Base-by-base conservation (phyloP, 2,888 invertebrate species). In the Pyrrhia umbra region DNA sequence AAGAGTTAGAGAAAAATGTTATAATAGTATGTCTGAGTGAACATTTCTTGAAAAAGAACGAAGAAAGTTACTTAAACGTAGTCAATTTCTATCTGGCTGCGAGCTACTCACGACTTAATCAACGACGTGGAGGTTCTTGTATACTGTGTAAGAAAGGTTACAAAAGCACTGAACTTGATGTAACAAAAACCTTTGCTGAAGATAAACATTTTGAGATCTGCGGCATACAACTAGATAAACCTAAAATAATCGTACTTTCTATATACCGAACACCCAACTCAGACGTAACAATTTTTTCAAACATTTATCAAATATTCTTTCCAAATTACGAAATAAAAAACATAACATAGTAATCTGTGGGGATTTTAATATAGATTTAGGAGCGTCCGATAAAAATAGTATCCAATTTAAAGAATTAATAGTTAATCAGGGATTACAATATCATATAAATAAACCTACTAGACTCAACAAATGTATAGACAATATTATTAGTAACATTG, bases 141-240 rank as follows among this genome's bases (percentile, higher is more conserved):
- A 57, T 57, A 39, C 13, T 57, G 13, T 57, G 56, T 20, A 21
- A 40, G 40, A 39, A 40, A 16, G 27, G 40, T 15, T 42, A 46
- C n/a, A 13, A 16, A 16, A 49, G 58, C 21, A 50, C 43, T 23
- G 34, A 49, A 43, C 13, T 58, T 27, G 20, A 18, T 43, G 1
- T 42, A 0, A 13, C 23, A 23, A 37, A 46, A 4, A 47, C 39
- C 1, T 13, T 47, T 25, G 43, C 46, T 8, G 13, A 20, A 5
- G 56, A 57, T 2, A 57, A 57, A 47, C 37, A 57, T 13, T 57
- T 40, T 27, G 47, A 46, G 10, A 21, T 55, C 2, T 55, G 45
- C 13, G 54, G 54, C 9, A 4, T 55, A 1, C 6, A 20, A 45
- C 23, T 56, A 10, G 15, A 56, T 16, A 6, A 56, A 37, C 8